Evolutionary conservation across 2,797 vertebrate species (phyloP).

Genomic region (Apogon talboti): DNA sequence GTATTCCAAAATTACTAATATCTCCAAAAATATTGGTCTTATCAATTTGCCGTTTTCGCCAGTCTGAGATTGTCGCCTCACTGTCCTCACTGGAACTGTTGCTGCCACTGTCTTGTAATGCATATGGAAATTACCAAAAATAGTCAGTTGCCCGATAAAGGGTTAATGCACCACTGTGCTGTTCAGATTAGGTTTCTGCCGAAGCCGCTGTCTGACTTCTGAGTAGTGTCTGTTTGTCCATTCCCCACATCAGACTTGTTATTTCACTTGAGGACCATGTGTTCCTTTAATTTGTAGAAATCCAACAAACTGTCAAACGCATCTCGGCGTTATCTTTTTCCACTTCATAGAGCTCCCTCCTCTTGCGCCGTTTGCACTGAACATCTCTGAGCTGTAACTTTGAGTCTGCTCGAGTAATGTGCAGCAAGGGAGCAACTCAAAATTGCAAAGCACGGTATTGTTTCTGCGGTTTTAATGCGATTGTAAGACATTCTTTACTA

Average conservation of each 20-base stretch:
- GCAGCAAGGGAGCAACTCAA: slow-evolving; percentile 61
- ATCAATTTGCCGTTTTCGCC: no score
- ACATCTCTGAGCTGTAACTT: slow-evolving; percentile 65
- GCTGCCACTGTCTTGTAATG: no score
- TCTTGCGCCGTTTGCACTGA: slow-evolving; percentile 61
- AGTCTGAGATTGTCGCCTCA: no score
- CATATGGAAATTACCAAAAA: no score
- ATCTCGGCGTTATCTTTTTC: slow-evolving; percentile 61
- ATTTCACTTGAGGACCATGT: slow-evolving; percentile 54
- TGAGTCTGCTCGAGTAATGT: slow-evolving; percentile 52
- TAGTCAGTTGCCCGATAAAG: no score
- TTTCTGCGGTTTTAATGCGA: slow-evolving; percentile 55
- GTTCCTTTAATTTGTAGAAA: slow-evolving; percentile 65
- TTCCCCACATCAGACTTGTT: slow-evolving; percentile 36
- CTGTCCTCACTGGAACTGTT: no score
- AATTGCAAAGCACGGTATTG: slow-evolving; percentile 46
- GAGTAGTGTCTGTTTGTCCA: slow-evolving; percentile 30
- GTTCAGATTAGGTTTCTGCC: slow-evolving; percentile 8
- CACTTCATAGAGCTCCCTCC: slow-evolving; percentile 52
- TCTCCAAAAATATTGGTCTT: no score
- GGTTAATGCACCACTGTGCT: background rate
- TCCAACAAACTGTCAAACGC: slow-evolving; percentile 63
- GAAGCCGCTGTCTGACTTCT: slow-evolving; percentile 18
- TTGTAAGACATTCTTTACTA: slow-evolving; percentile 58
- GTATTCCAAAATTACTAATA: no score